Percentiles rank a stretch among this genome's conserved stretches.
These are phyloP conservation scores for Tapirus indicus DNA, from an alignment of 2,797 vertebrate genomes.

Conservation along the genomic window DNA sequence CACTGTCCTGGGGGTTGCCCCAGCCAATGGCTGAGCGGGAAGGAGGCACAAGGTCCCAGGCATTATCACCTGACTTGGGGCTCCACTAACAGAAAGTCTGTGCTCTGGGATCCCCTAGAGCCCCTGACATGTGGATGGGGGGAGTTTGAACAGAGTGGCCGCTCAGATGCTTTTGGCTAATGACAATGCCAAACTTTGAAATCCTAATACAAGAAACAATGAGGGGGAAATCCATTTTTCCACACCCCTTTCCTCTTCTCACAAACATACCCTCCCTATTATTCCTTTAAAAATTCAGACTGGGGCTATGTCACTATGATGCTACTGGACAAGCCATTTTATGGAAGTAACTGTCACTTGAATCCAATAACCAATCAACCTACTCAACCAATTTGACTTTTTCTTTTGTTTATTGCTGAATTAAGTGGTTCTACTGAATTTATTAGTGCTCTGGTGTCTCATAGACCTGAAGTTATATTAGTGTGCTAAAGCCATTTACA, in stretches of 20 bases:
- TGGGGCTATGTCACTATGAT: too few species aligned
- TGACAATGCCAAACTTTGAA: background rate
- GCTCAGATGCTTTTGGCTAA: background rate
- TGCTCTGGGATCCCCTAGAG: background rate
- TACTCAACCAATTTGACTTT: background rate
- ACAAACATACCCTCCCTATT: background rate
- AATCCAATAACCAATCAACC: background rate
- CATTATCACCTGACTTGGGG: fast-evolving
- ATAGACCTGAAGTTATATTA: background rate
- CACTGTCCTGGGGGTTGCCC: background rate
- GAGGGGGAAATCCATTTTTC: too few species aligned
- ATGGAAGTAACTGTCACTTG: background rate
- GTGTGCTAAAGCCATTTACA: background rate
- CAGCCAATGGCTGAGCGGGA: background rate
- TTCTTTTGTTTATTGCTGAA: background rate
- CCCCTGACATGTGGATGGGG: too few species aligned
- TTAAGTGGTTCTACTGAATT: background rate
- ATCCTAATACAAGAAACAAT: background rate
- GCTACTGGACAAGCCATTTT: background rate
- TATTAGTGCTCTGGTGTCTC: background rate
- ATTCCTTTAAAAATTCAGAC: background rate
- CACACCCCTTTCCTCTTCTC: background rate
- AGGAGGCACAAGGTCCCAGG: background rate
- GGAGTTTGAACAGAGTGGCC: too few species aligned
- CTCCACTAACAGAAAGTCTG: fast-evolving